A percentile compares a stretch with the other conserved stretches of the same genome.
Conservation (phyloP, 2,888 invertebrate species). For the Lasius fuliginosus region DNA sequence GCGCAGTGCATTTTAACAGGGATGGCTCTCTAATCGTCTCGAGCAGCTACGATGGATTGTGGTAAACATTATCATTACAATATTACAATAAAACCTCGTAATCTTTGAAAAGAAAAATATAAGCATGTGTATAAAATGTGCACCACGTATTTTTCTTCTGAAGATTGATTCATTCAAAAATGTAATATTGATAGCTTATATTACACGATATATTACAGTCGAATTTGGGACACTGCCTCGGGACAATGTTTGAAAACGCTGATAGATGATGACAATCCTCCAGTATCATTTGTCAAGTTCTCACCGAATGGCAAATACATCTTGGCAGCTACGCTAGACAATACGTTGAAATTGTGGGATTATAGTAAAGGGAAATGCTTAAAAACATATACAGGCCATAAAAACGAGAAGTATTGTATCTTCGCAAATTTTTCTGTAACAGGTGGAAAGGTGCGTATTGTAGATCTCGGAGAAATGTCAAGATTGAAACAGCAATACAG, state of each 20-base stretch:
- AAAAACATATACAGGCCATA: slow-evolving; percentile 99
- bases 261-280: slow-evolving; percentile 99
- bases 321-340: slow-evolving; percentile 98
- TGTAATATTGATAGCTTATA: not conserved
- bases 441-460: slow-evolving; percentile 95
- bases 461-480: not conserved
- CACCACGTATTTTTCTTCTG: not conserved
- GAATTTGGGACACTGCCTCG: slow-evolving; percentile 99
- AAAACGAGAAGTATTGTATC: slow-evolving; percentile 99
- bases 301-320: slow-evolving; percentile 99
- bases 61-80: slow-evolving; percentile 87
- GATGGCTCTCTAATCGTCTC: slow-evolving; percentile 99
- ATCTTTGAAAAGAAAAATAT: not conserved
- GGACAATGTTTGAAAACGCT: slow-evolving; percentile 99
- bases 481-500: not conserved
- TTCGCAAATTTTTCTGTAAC: slow-evolving; percentile 99
- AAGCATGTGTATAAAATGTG: not conserved
- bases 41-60: slow-evolving; percentile 99
- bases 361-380: slow-evolving; percentile 99
- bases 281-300: slow-evolving; percentile 99
- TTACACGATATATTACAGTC: slow-evolving; percentile 88
- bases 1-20: slow-evolving; percentile 99
- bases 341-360: slow-evolving; percentile 99
- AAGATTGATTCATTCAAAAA: not conserved
- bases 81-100: not conserved